Percentiles rank a stretch among this genome's conserved stretches.
Conservation (phyloP, 2,113 vertebrate genomes). For the Phyllostomus discolor region DNA sequence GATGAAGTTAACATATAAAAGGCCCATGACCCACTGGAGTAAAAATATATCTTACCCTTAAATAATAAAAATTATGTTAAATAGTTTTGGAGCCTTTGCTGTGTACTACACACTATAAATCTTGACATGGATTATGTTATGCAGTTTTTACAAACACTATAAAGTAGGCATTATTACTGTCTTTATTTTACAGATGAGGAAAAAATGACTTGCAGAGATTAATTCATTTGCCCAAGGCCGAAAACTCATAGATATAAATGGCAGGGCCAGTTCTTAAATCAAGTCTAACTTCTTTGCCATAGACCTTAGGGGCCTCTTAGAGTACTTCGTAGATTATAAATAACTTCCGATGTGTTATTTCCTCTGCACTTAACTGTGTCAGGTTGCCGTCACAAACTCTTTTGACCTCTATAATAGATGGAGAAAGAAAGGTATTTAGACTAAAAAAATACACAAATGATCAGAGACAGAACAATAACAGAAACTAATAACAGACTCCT, state of each 20-base stretch:
- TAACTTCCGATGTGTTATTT: neutral
- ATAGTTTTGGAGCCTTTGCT: neutral
- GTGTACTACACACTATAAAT: neutral
- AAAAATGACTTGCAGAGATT: neutral
- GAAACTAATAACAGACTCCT: neutral
- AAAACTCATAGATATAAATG: neutral
- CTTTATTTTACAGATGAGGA: neutral
- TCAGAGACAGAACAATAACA: neutral
- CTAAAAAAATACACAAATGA: neutral
- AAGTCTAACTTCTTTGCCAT: neutral
- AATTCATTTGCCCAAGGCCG: neutral
- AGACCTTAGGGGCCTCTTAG: neutral
- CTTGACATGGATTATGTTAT: neutral
- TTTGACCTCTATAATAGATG: neutral
- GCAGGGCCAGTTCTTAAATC: neutral
- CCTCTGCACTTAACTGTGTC: neutral
- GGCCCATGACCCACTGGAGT: neutral
- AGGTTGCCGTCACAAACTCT: neutral
- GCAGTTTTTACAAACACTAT: neutral
- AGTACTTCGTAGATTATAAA: neutral
- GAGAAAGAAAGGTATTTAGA: neutral
- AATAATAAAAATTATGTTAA: neutral
- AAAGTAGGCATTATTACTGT: neutral
- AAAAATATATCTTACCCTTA: neutral
- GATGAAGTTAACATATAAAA: neutral